phyloP scores from a whole-genome alignment of 1,140 invertebrate species.

The Wiebesia pumilae region DNA sequence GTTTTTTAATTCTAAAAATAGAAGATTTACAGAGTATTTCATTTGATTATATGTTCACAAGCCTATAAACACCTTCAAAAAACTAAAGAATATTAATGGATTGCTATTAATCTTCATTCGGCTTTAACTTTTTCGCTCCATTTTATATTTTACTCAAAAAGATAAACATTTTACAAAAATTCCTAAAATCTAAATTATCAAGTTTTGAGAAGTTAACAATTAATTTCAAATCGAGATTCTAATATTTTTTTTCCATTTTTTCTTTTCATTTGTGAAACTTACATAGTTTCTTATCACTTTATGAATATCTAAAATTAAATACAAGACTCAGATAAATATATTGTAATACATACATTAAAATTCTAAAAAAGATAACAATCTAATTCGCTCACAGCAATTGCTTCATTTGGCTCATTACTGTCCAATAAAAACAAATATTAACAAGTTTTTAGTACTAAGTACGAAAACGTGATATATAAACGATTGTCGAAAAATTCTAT shows the following conservation, averaged over 20 bases:
- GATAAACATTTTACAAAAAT: neutral
- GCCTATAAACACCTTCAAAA: neutral
- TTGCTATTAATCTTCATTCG: neutral
- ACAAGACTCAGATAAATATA: constrained; percentile 3
- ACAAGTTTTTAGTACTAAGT: constrained; percentile 49
- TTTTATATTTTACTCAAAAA: neutral
- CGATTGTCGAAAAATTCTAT: constrained; percentile 43
- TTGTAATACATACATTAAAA: constrained; percentile 24
- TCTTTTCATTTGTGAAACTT: neutral
- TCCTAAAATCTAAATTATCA: neutral
- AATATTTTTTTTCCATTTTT: neutral
- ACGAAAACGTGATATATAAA: constrained; percentile 44
- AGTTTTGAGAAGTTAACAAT: neutral
- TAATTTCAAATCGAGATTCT: constrained; percentile 1
- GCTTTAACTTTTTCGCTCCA: neutral
- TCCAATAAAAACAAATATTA: constrained; percentile 41
- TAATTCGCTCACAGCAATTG: constrained; percentile 12
- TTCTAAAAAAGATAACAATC: constrained; percentile 37
- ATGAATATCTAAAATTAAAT: neutral
- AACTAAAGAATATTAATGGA: neutral
- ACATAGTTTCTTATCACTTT: neutral
- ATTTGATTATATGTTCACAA: neutral
- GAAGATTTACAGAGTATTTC: constrained; percentile 2
- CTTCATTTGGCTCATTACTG: neutral
- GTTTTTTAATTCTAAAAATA: neutral